These are phyloP conservation scores for Plutomurus gul DNA, from an alignment of 1,140 invertebrate species.

Conservation along the genomic window DNA sequence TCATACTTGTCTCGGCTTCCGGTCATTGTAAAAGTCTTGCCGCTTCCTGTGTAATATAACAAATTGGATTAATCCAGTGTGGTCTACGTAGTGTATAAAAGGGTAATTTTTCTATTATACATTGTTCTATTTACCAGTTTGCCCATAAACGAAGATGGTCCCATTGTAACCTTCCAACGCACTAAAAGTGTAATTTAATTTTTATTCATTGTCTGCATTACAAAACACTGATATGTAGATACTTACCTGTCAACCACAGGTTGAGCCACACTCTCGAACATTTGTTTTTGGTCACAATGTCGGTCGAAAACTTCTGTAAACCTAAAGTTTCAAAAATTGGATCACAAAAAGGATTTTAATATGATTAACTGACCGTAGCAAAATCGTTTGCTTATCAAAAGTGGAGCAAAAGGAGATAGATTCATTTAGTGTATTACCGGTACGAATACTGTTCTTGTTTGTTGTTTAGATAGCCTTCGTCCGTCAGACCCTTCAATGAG, in stretches of 20 bases:
- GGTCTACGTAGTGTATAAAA: too few relatives aligned
- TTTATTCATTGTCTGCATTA: constrained; percentile 25
- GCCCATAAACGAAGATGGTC: constrained; percentile 84
- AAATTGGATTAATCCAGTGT: too few relatives aligned
- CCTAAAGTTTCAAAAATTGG: constrained; percentile 55
- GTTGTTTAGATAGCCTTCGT: constrained; percentile 39
- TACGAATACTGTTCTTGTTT: constrained; percentile 46
- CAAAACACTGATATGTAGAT: neutral
- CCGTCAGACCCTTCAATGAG: neutral
- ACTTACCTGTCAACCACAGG: constrained; percentile 61
- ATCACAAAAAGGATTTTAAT: too few relatives aligned
- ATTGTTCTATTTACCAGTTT: constrained; percentile 56
- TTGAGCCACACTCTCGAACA: constrained; percentile 61
- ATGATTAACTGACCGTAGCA: too few relatives aligned
- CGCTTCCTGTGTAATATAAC: constrained; percentile 62
- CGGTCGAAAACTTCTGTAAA: constrained; percentile 61
- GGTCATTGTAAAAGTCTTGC: constrained; percentile 73
- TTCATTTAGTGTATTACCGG: neutral
- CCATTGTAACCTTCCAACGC: constrained; percentile 78
- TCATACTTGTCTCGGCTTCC: constrained; percentile 61
- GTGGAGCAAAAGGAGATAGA: too few relatives aligned
- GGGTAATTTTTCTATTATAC: neutral
- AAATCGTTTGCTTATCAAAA: too few relatives aligned
- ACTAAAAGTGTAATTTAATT: constrained; percentile 55
- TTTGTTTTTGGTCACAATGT: constrained; percentile 55